Percentiles rank a stretch among this genome's conserved stretches.
Conservation (phyloP, 2,888 invertebrate genomes). For the Beris chalybata region DNA sequence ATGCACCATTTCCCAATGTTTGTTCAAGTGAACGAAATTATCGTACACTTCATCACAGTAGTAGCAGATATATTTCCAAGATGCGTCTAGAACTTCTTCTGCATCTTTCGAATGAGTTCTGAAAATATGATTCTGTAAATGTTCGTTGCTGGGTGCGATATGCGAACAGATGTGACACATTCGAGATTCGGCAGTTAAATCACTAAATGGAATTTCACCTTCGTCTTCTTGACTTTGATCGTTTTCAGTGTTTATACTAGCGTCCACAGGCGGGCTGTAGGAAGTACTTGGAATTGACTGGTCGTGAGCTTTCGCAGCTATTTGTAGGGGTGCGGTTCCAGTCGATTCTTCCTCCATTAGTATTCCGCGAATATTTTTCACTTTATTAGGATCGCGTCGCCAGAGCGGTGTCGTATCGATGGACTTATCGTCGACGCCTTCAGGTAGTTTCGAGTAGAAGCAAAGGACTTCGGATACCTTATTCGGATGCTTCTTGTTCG, state of each 20-base stretch:
- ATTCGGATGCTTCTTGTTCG: conserved; percentile 61
- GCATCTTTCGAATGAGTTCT: background rate
- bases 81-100: background rate
- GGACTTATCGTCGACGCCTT: background rate
- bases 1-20: conserved; percentile 12
- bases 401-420: conserved; percentile 60
- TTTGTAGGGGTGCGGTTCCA: background rate
- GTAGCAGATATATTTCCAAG: conserved; percentile 18
- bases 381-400: conserved; percentile 59
- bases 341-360: conserved; percentile 59
- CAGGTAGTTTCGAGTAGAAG: conserved; percentile 26
- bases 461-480: conserved; percentile 40
- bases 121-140: conserved; percentile 5
- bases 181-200: background rate
- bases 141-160: background rate
- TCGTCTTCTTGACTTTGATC: background rate
- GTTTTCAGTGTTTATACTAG: background rate
- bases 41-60: background rate
- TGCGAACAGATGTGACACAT: conserved; percentile 20
- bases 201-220: background rate
- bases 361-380: conserved; percentile 65
- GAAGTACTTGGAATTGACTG: background rate
- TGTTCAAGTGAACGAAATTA: background rate
- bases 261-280: background rate
- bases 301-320: background rate